Evolutionary conservation across 2,113 vertebrate species (phyloP), one percentile per base, ranked within the genome.

Genomic region (Podarcis muralis): DNA sequence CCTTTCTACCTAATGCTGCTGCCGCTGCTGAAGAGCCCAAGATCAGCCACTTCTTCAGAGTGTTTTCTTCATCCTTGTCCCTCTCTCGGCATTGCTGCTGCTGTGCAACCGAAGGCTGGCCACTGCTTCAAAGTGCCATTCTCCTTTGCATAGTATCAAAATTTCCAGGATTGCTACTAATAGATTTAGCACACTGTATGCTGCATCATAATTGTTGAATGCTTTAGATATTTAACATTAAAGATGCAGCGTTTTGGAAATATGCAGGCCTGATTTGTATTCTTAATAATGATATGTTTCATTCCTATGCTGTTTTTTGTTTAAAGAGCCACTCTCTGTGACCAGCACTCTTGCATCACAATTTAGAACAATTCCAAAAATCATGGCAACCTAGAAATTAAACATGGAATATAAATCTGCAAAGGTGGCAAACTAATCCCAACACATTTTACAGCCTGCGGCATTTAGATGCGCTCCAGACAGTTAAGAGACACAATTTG

Each of bases 351-450:
- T 74, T 82, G 84, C 53, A 83, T 85, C 40, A 90, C 74, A 48
- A n/a, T 15, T 43, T 94, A 68, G 92, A 90, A 90, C 11, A 89
- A 88, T 48, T 86, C n/a, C 48, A 74, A 88, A 77, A 27, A 75
- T 68, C 77, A 53, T 89, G 68, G 53, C 3, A 3, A 35, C 6
- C 7, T 12, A 27, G 78, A 82, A 85, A 93, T 53, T 12, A 76
- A 59, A 90, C 30, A 90, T 43, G 6, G 83, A 79, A 89, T 71
- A 87, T 68, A 87, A 37, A 27, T 1, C 1, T 72, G 15, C 48
- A 16, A 43, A 32, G 3, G 48, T 40, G 78, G 15, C 32, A 84
- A 57, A 84, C 16, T 92, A 88, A 90, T 90, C 90, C 4, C 81
- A 80, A 40, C 62, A 35, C 57, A 76, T 84, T 79, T 84, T 85